Base-by-base conservation (phyloP, 2,888 invertebrate species). In the Himalopsyche tibetana region DNA sequence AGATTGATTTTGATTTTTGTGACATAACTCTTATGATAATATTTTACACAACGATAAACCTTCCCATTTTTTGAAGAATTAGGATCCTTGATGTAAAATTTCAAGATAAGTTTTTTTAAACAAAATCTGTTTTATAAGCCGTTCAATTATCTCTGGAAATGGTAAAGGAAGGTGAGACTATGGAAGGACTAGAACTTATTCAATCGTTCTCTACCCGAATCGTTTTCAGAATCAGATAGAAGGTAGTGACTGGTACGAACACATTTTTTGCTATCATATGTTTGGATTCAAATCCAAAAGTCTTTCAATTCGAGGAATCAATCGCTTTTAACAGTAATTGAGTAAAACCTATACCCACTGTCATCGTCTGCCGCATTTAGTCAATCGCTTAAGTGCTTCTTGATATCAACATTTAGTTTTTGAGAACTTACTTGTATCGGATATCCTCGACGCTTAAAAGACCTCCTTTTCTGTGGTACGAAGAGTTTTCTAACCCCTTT, bases 371-470 rank as follows among this genome's bases (percentile, higher is more conserved):
- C 28, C 19, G 1, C 5, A 11, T 80, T 5, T 56, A 36, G 79
- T 79, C 2, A 4, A 3, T 36, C 2, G 28, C 5, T 17, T 5
- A 2, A 45, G 45, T 45, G 8, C 9, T 45, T 45, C 45, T 45
- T 45, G 9, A 63, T 19, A 63, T 63, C 28, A 63, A 8, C 19
- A 19, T 19, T 9, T 12, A 9, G 9, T 28, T 28, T 63, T 1
- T 8, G 45, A 28, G 0, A 17, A 28, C 55, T 89, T 90, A 93
- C 93, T 92, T 91, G 90, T 92, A 93, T 0, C 94, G 92, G 2
- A 94, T 93, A 90, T 95, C 94, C 90, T 95, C 94, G 0, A 95
- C 94, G 82, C 92, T 94, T 69, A 94, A 89, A 1, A 92, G 92
- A 0, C 95, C 95, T 4, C 92, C 92, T 6, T 90, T 91, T 51